Evolutionary conservation across 2,797 vertebrate genomes (phyloP).

Genomic region (Sebastes miniatus): DNA sequence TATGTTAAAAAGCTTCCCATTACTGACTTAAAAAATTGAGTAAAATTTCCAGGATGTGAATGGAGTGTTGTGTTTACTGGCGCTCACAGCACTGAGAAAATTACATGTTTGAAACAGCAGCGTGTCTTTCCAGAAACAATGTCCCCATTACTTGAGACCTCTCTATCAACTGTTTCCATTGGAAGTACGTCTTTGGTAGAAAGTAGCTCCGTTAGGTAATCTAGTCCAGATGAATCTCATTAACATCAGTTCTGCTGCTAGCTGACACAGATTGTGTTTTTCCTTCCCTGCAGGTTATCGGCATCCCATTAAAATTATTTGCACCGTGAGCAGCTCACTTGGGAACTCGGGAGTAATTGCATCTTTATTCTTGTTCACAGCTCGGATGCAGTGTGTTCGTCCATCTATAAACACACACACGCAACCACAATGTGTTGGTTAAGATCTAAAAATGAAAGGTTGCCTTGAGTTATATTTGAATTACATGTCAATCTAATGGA

Average conservation of each 20-base stretch:
- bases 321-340: not conserved
- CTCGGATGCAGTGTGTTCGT: not conserved
- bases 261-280: not conserved
- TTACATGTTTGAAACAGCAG: too few relatives aligned
- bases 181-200: not conserved
- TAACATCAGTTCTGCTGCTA: not conserved
- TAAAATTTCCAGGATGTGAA: not conserved
- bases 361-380: slow-evolving; percentile 5
- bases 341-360: slow-evolving; percentile 1
- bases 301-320: slow-evolving; percentile 13
- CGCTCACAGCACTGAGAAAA: not conserved
- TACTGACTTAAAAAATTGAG: not conserved
- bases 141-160: not conserved
- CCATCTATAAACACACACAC: slow-evolving; percentile 11
- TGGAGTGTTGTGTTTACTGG: not conserved
- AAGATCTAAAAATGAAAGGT: not conserved
- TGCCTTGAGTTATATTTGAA: slow-evolving; percentile 33
- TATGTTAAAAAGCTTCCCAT: not conserved
- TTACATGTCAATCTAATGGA: slow-evolving; percentile 29
- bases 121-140: not conserved
- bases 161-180: not conserved
- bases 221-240: slow-evolving; percentile 6
- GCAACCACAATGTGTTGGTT: not conserved
- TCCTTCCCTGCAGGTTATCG: slow-evolving; percentile 6
- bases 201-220: not conserved